phyloP scores from a whole-genome alignment of 2,888 invertebrate genomes.

The Amphipyra berbera region DNA sequence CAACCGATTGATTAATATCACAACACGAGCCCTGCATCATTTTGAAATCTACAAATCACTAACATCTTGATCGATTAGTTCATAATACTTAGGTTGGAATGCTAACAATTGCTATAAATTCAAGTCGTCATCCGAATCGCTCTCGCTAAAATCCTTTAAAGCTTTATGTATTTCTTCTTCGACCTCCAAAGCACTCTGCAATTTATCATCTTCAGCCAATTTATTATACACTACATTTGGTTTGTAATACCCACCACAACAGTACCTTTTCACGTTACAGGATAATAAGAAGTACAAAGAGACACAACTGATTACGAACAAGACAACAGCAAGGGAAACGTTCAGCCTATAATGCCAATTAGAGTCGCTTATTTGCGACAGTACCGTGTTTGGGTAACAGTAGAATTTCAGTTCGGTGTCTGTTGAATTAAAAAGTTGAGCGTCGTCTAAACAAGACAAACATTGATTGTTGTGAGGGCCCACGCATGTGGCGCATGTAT shows the following conservation, averaged over 20 bases:
- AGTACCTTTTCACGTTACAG: constrained; percentile 72
- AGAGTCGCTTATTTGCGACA: constrained; percentile 81
- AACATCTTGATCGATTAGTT: constrained; percentile 69
- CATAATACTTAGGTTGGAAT: constrained; percentile 74
- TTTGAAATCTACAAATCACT: constrained; percentile 66
- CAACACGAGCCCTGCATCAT: constrained; percentile 76
- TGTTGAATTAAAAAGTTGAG: constrained; percentile 85
- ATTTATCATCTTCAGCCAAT: constrained; percentile 80
- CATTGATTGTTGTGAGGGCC: constrained; percentile 93
- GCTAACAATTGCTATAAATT: constrained; percentile 77
- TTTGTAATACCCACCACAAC: constrained; percentile 73
- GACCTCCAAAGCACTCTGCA: constrained; percentile 79
- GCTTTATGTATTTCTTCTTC: constrained; percentile 84
- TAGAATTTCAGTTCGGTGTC: constrained; percentile 80
- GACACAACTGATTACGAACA: constrained; percentile 73
- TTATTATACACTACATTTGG: constrained; percentile 82
- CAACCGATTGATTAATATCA: constrained; percentile 72
- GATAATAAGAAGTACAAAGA: constrained; percentile 71
- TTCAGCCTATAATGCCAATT: constrained; percentile 85
- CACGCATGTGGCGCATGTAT: constrained; percentile 92
- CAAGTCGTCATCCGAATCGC: constrained; percentile 83
- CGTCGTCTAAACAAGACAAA: constrained; percentile 91
- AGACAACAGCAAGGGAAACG: constrained; percentile 76
- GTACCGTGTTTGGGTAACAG: constrained; percentile 86
- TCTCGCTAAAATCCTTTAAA: constrained; percentile 79